Base-by-base conservation (phyloP, 2,797 vertebrate genomes). In the Hybognathus amarus region DNA sequence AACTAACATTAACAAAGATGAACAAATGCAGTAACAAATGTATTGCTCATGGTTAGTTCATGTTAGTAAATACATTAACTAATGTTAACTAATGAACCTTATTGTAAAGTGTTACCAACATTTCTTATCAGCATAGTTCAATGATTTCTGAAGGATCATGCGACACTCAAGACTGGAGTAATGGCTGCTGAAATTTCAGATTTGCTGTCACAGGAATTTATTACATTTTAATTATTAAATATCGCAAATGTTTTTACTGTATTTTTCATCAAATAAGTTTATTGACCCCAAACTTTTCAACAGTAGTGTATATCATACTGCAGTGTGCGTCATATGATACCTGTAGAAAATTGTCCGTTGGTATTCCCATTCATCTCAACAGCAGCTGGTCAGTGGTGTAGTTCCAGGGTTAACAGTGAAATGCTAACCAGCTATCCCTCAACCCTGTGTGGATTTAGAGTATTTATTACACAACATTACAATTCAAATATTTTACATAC, bases 401-500 rank as follows among this genome's bases (percentile, higher is more conserved):
- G 50, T 56, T 56, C 38, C 30, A 76, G 22, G 36, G 33, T 40
- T 40, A 56, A 75, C 33, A 38, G 22, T 22, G 22, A 4, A 7
- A 10, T 22, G 33, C 20, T 38, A 24, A 75, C 52, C 73, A 75
- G 50, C 12, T n/a, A 56, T 17, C 56, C 2, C 27, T 52, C 18
- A 1, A 52, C 18, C 70, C 13, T 11, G 33, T 59, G 52, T 42
- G 22, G 22, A 82, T 18, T 64, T 82, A 18, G 50, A 10, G 30
- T 36, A 59, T 73, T 63, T 82, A 82, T 38, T 82, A 38, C 63
- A 73, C 79, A 64, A 64, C 40, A 69, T 17, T 30, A 13, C 47
- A 56, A 76, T 76, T 38, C 8, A 70, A 30, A 30, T 24, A 36
- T 61, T 54, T n/a, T 24, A 68, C 59, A 78, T 18, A 74, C 20